Percentiles rank a stretch among this genome's conserved stretches.
Conservation (phyloP, 92 coral and sea anemone species). For the Zoanthus solanderi region DNA sequence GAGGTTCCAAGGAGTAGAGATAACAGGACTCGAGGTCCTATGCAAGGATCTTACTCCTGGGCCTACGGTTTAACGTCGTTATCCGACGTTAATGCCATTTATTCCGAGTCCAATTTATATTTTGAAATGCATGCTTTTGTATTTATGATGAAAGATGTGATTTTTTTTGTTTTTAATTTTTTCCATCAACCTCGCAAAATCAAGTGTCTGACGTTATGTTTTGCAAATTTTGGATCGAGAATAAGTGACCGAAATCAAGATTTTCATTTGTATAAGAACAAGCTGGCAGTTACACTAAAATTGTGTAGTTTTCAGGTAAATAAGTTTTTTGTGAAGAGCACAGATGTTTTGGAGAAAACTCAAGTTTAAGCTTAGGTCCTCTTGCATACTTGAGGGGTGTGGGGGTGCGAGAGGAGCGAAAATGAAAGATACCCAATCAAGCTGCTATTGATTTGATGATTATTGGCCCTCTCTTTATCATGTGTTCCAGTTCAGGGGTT, state of each 20-base stretch:
- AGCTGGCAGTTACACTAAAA: neutral
- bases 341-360: constrained; percentile 20
- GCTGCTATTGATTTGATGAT: neutral
- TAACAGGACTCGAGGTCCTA: too few species aligned
- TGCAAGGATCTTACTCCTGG: too few species aligned
- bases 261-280: constrained; percentile 9
- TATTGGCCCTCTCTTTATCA: constrained; percentile 7
- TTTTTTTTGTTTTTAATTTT: constrained; percentile 6
- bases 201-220: neutral
- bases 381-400: neutral
- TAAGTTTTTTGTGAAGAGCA: constrained; percentile 21
- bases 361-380: constrained; percentile 4
- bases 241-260: constrained; percentile 18
- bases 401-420: constrained; percentile 1
- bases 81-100: too few species aligned
- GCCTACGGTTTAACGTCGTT: too few species aligned
- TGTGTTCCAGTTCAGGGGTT: constrained; percentile 11
- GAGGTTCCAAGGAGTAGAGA: too few species aligned
- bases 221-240: neutral
- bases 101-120: neutral
- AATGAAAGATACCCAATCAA: neutral
- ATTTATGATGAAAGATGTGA: neutral
- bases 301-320: constrained; percentile 17
- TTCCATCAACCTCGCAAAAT: constrained; percentile 1
- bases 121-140: neutral